Evolutionary conservation across 2,888 invertebrate species (phyloP).

Genomic region (Ectobius pallidus): DNA sequence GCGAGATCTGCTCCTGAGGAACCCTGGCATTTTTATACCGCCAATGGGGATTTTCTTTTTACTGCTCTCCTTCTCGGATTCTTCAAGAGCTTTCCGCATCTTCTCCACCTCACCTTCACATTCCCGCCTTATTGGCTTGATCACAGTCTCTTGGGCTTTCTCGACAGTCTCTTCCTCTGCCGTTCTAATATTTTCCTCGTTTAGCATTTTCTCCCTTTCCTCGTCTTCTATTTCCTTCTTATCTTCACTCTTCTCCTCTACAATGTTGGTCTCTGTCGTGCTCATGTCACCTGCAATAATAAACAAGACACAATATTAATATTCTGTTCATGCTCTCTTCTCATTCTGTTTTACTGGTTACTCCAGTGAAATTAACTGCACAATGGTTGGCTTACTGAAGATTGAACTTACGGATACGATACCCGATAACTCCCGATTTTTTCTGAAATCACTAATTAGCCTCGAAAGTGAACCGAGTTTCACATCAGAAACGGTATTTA

Average conservation of each 20-base stretch:
- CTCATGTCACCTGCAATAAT: conserved; percentile 15
- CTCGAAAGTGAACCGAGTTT: too few relatives aligned
- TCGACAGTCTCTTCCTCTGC: conserved; percentile 41
- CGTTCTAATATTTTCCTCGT: conserved; percentile 64
- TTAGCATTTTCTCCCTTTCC: conserved; percentile 66
- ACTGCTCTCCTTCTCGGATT: conserved; percentile 41
- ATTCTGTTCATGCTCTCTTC: too few relatives aligned
- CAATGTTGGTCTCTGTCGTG: conserved; percentile 22
- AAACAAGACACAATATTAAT: too few relatives aligned
- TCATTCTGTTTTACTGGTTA: too few relatives aligned
- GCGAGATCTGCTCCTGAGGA: conserved; percentile 78
- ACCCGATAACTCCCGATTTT: too few relatives aligned
- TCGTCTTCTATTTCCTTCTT: conserved; percentile 71
- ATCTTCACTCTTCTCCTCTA: conserved; percentile 61
- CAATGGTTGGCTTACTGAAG: too few relatives aligned
- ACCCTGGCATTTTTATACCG: conserved; percentile 87
- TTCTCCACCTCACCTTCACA: conserved; percentile 71
- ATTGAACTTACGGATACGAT: too few relatives aligned
- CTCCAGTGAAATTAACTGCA: too few relatives aligned
- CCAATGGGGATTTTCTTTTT: conserved; percentile 72
- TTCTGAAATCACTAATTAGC: too few relatives aligned
- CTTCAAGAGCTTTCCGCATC: conserved; percentile 68
- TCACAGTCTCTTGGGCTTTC: conserved; percentile 32
- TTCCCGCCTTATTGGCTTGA: conserved; percentile 43
- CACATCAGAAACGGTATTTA: too few relatives aligned